Percentiles rank a stretch among this genome's conserved stretches.
phyloP scores from a whole-genome alignment of 2,113 vertebrate genomes.

The Rutilus rutilus region DNA sequence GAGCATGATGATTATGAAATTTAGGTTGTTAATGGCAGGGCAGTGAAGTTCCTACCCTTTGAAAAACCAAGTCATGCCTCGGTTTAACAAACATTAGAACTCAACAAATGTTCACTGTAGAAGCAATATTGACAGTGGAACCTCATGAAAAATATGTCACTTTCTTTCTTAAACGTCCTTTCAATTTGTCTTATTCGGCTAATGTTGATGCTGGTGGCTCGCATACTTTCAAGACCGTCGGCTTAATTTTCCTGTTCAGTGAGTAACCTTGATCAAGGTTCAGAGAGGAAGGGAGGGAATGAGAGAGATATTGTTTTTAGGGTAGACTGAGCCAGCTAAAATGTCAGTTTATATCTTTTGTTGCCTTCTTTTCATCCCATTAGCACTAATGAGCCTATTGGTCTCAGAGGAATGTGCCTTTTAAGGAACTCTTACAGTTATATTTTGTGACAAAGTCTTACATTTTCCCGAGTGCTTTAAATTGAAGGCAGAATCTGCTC shows the following conservation, averaged over 20 bases:
- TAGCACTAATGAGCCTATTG: constrained; percentile 55
- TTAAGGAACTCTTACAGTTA: constrained; percentile 29
- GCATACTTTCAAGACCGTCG: constrained; percentile 17
- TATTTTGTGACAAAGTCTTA: constrained; percentile 28
- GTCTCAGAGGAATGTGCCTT: constrained; percentile 46
- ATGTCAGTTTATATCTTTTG: constrained; percentile 55
- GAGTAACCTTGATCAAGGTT: constrained; percentile 47
- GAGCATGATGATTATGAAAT: neutral
- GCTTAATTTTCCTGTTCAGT: constrained; percentile 39
- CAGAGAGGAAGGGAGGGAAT: neutral
- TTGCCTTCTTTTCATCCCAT: constrained; percentile 54
- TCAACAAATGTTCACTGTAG: neutral
- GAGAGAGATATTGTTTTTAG: constrained; percentile 33
- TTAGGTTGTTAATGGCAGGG: constrained; percentile 4
- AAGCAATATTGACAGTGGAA: neutral
- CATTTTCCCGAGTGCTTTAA: constrained; percentile 36
- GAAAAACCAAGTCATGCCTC: neutral
- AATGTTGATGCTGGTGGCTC: constrained; percentile 9
- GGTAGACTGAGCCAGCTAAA: constrained; percentile 45
- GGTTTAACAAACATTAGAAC: neutral
- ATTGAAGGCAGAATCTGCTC: constrained; percentile 19
- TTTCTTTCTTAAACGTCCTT: neutral
- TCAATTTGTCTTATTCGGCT: neutral
- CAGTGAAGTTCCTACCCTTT: neutral
- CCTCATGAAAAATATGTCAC: neutral